Base-by-base conservation (phyloP, 2,113 vertebrate genomes). In the Hiodon alosoides region DNA sequence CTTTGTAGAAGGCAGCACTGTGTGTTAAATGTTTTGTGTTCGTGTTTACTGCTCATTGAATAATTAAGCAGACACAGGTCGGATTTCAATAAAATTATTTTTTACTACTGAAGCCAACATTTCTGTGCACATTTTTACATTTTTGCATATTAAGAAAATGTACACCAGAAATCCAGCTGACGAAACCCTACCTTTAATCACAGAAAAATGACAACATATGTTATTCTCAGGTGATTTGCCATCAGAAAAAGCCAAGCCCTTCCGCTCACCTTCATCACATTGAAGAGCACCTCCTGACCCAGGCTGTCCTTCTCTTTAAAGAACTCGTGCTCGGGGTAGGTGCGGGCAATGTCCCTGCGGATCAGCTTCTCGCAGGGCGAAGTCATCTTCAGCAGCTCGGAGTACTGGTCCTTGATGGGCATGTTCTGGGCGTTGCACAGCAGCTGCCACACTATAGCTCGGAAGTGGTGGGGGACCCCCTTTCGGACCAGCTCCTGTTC, bases 301-400 rank as follows among this genome's bases (percentile, higher is more conserved):
- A 95, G 88, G 79, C 96, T 97, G 86, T 99, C 97, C 82, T 98
- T 98, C 90, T 98, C 96, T 86, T 96, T 98, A 88, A 99, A 99
- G 90, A 99, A 98, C n/a, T 96, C 95, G 11, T 99, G 97, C 76
- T 98, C 96, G 0, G 97, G 97, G 50, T 98, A 99, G 2, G 97
- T 99, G 83, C 97, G 95, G 77, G 97, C 97, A 76, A 99, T 98
- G 85, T 99, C 97, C 80, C 97, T 91, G 84, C 97, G 94, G 83
- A 99, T 99, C 72, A 99, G 84, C 82, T 96, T 99, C 89, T 99
- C 97, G 77, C 94, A 99, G 51, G 97, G 97, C 13, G 97, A 99
- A 0, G 97, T 98, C 96, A 97, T 98, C 90, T 98, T 98, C 84
- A 99, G 86, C 62, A 99, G 93, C 76, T 99, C 97, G 0, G 95